A percentile compares a stretch with the other conserved stretches of the same genome.
Conservation (phyloP, 2,113 vertebrate genomes). For the Dryoscopus gambensis region DNA sequence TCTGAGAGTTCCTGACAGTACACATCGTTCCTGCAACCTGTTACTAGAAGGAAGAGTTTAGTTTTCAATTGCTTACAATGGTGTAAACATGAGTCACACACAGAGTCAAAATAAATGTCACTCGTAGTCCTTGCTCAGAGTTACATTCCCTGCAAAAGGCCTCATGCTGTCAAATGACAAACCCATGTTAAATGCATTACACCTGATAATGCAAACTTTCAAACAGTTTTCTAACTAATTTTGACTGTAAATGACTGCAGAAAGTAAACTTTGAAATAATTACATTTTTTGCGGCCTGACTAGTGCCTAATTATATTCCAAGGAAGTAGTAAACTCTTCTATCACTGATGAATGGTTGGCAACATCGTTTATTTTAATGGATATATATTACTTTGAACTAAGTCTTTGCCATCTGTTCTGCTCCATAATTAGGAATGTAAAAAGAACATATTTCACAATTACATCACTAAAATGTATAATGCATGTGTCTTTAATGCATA, state of each 20-base stretch:
- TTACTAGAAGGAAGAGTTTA: background rate
- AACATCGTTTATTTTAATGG: constrained; percentile 63
- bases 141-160: background rate
- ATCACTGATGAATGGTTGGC: constrained; percentile 29
- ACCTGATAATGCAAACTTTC: background rate
- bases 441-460: constrained; percentile 62
- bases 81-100: background rate
- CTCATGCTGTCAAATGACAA: background rate
- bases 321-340: constrained; percentile 19
- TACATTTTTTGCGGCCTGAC: background rate
- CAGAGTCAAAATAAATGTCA: background rate
- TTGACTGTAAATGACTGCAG: background rate
- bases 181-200: background rate
- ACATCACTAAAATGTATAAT: constrained; percentile 25
- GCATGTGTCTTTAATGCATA: constrained; percentile 44
- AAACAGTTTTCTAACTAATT: background rate
- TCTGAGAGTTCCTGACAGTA: background rate
- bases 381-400: constrained; percentile 57
- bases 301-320: constrained; percentile 23
- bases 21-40: background rate
- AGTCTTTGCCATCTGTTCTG: constrained; percentile 64
- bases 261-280: constrained; percentile 42
- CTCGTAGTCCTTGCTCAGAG: background rate
- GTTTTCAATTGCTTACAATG: background rate
- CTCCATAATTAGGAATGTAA: constrained; percentile 59